These are phyloP conservation scores for Drosophila borborema DNA, from an alignment of 2,888 invertebrate species.

Conservation along the genomic window DNA sequence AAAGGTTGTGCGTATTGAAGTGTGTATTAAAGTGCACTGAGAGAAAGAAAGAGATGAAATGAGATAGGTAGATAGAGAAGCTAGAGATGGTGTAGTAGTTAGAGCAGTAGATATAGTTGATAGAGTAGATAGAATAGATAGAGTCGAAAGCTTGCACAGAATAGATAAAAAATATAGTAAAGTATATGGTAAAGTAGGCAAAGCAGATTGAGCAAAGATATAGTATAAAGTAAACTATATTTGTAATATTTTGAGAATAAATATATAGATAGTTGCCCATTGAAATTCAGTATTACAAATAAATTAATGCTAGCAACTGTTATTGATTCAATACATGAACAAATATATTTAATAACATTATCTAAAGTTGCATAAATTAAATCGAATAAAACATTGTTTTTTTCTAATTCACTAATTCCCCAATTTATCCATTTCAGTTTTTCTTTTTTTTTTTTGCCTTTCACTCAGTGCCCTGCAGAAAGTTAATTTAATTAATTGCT, in stretches of 20 bases:
- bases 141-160: not conserved
- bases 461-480: not conserved
- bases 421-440: not conserved
- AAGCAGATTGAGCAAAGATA: not conserved
- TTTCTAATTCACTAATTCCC: no score
- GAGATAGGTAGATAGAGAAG: not conserved
- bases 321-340: not conserved
- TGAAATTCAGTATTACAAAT: not conserved
- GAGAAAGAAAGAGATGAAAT: not conserved
- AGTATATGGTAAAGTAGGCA: not conserved
- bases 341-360: not conserved
- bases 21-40: not conserved
- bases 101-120: not conserved
- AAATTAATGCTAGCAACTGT: not conserved
- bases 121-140: not conserved
- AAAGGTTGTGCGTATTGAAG: constrained; percentile 5
- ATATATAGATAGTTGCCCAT: no score
- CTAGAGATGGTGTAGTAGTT: not conserved
- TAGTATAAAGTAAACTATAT: not conserved
- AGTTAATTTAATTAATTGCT: not conserved
- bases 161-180: not conserved
- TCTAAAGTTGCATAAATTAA: not conserved
- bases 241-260: no score
- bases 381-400: not conserved
- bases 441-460: not conserved